Base-by-base conservation (phyloP, 1,140 invertebrate genomes). In the Micrasema longulum region DNA sequence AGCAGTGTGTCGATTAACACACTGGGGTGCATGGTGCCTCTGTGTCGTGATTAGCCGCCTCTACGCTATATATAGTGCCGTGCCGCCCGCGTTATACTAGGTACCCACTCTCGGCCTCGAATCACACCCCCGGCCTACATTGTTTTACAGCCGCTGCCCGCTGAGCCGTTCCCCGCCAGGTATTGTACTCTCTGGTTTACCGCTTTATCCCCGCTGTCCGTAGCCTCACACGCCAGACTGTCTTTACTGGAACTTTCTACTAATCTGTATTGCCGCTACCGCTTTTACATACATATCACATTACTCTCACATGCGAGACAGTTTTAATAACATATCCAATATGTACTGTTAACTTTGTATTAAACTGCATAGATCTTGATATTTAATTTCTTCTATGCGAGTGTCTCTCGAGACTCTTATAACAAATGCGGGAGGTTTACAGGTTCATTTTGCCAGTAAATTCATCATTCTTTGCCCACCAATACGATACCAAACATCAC, bases 11-110 rank as follows among this genome's bases (percentile, higher is more conserved):
- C n/a, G n/a, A n/a, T n/a, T n/a, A n/a, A n/a, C n/a, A n/a, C n/a
- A n/a, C n/a, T n/a, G 55, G 48, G 68, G 70, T 50, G 73, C 73
- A 75, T 75, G 74, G 57, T 75, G 74, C 74, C 74, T 76, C 74
- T 75, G 52, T 53, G 26, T 53, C 68, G 67, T 73, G 67, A 74
- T 69, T 62, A 67, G 69, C 73, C 73, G 65, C 69, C 65, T 50
- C 73, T 75, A 69, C 69, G 69, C 73, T 55, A n/a, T 26, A 35
- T 26, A 12, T 55, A 60, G 36, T 20, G 26, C 26, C 55, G 23
- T 47, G 41, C 41, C 52, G 16, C 55, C 12, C 52, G 26, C n/a
- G n/a, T 36, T 57, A 57, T 16, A 35, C 31, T 60, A 55, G 26
- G n/a, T n/a, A 53, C 23, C 62, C 52, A 36, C 74, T 76, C 70